A percentile compares a stretch with the other conserved stretches of the same genome.
Evolutionary conservation across 2,888 invertebrate genomes (phyloP).

Genomic region (Caenorhabditis virilis): DNA sequence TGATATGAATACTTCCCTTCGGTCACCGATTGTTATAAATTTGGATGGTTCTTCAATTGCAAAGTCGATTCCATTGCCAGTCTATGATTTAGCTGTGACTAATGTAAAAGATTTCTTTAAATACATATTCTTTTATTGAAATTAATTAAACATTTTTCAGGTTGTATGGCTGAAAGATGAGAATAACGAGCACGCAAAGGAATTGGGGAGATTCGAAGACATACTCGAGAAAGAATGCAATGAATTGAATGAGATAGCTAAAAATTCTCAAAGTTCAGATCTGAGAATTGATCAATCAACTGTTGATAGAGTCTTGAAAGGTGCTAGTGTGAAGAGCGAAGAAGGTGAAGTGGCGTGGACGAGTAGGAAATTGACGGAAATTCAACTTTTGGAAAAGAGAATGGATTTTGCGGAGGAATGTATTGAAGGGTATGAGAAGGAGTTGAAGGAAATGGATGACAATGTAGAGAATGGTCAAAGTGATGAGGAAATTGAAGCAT

Average conservation of each 20-base stretch:
- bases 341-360: not conserved
- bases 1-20: not conserved
- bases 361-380: not conserved
- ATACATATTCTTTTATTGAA: no score
- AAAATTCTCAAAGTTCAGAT: no score
- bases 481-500: no score
- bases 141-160: no score
- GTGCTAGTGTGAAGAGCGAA: not conserved
- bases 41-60: not conserved
- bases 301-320: no score
- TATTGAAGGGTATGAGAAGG: not conserved
- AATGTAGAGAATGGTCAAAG: no score
- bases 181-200: not conserved
- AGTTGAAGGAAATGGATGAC: no score
- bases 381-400: not conserved
- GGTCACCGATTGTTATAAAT: not conserved
- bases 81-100: not conserved
- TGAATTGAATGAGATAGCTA: not conserved
- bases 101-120: no score
- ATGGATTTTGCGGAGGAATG: not conserved
- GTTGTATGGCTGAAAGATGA: not conserved
- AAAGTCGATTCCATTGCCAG: not conserved
- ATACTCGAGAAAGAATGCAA: no score
- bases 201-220: no score
- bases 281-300: no score